These are phyloP conservation scores for Polypterus bichir DNA, from an alignment of 2,113 vertebrate species.

Conservation along the genomic window DNA sequence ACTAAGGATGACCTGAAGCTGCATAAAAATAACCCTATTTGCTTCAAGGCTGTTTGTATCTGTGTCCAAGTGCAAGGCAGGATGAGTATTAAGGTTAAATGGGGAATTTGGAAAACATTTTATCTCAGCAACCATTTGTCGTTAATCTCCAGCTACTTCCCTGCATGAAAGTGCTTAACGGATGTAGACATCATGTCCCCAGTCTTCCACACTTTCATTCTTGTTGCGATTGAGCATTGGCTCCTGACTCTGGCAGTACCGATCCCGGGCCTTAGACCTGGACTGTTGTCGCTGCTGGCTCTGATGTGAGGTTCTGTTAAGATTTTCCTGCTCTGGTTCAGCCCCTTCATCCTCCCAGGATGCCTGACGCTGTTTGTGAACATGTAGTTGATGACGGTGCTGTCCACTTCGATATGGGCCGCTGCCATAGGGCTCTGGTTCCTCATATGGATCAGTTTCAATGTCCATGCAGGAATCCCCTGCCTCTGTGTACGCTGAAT, in stretches of 20 bases:
- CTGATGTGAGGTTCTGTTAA: conserved; percentile 50
- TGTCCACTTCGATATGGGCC: conserved; percentile 23
- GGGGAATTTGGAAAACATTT: too few species aligned
- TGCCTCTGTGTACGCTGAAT: conserved; percentile 82
- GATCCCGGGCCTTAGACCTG: conserved; percentile 67
- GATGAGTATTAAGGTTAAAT: too few species aligned
- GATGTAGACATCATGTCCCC: conserved; percentile 79
- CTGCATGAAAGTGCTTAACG: conserved; percentile 49
- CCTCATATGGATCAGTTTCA: conserved; percentile 83
- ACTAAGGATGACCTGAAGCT: conserved; percentile 16
- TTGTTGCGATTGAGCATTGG: conserved; percentile 46
- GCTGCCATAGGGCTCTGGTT: conserved; percentile 54
- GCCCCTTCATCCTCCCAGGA: conserved; percentile 72
- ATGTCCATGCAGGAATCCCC: conserved; percentile 84
- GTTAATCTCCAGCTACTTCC: background rate
- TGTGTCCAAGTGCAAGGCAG: too few species aligned
- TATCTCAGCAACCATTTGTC: background rate
- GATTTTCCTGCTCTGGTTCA: conserved; percentile 71
- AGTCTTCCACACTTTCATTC: conserved; percentile 70
- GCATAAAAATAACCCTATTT: background rate
- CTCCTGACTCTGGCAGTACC: conserved; percentile 61
- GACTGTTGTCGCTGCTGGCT: conserved; percentile 44
- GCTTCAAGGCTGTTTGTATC: background rate
- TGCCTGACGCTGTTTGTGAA: conserved; percentile 58
- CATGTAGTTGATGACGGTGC: conserved; percentile 38